A percentile compares a stretch with the other conserved stretches of the same genome.
These are phyloP conservation scores for Loriculus beryllinus DNA, from an alignment of 2,797 vertebrate genomes.

Conservation along the genomic window DNA sequence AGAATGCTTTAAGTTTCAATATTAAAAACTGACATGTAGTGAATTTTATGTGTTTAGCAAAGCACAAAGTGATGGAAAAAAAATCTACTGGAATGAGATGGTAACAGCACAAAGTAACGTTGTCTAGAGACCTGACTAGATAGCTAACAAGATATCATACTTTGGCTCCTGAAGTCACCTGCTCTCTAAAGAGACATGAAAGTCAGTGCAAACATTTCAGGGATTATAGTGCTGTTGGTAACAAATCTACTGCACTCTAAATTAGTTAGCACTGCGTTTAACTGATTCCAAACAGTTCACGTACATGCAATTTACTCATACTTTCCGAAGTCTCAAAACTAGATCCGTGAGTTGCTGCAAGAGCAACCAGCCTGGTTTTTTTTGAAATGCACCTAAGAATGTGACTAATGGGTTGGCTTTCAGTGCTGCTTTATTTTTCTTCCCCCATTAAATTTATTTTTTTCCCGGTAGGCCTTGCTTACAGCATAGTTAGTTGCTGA, in stretches of 20 bases:
- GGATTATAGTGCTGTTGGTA: background rate
- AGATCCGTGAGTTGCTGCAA: background rate
- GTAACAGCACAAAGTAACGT: background rate
- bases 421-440: background rate
- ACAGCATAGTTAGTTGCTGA: background rate
- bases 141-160: background rate
- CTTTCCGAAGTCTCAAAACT: background rate
- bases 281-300: background rate
- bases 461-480: background rate
- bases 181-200: background rate
- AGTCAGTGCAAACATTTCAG: background rate
- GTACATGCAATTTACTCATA: background rate
- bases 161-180: background rate
- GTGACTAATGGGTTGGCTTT: background rate
- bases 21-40: background rate
- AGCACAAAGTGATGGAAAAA: background rate
- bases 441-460: background rate
- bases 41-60: background rate
- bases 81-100: background rate
- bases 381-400: background rate
- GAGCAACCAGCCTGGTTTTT: no score
- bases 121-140: background rate
- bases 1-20: background rate
- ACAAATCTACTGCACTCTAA: background rate
- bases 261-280: background rate